Conservation (phyloP, 2,888 invertebrate species). For the Endotricha flammealis region DNA sequence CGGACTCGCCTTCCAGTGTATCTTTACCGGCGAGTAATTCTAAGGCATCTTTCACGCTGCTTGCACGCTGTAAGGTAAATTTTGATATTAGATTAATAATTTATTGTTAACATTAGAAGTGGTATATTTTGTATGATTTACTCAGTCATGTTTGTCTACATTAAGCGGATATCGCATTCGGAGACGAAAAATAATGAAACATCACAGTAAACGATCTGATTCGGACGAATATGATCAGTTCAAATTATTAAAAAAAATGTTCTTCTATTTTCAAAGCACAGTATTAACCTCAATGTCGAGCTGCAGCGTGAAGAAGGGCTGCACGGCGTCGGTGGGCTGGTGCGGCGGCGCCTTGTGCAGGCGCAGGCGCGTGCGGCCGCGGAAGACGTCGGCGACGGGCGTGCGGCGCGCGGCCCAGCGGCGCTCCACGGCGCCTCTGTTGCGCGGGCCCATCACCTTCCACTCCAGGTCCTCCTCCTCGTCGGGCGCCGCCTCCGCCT, state of each 20-base stretch:
- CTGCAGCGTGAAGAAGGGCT: slow-evolving; percentile 97
- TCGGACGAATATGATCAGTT: too few species aligned
- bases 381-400: slow-evolving; percentile 95
- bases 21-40: slow-evolving; percentile 92
- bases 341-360: slow-evolving; percentile 82
- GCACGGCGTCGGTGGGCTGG: slow-evolving; percentile 92
- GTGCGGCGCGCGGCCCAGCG: slow-evolving; percentile 84
- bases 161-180: slow-evolving; percentile 26
- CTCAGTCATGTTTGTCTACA: slow-evolving; percentile 40
- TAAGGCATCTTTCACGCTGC: slow-evolving; percentile 90
- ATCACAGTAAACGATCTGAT: slow-evolving; percentile 41
- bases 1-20: slow-evolving; percentile 91
- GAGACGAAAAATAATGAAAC: slow-evolving; percentile 48
- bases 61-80: slow-evolving; percentile 81
- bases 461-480: slow-evolving; percentile 81
- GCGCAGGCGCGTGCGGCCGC: slow-evolving; percentile 92
- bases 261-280: too few species aligned
- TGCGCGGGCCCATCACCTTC: slow-evolving; percentile 92
- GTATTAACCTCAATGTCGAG: slow-evolving; percentile 97
- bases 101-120: not conserved
- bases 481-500: slow-evolving; percentile 50
- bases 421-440: slow-evolving; percentile 92
- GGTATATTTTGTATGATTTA: slow-evolving; percentile 8
- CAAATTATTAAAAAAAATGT: too few species aligned
- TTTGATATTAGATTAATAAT: not conserved